Evolutionary conservation across 2,113 vertebrate genomes (phyloP).

Genomic region (Grammomys dolichurus): DNA sequence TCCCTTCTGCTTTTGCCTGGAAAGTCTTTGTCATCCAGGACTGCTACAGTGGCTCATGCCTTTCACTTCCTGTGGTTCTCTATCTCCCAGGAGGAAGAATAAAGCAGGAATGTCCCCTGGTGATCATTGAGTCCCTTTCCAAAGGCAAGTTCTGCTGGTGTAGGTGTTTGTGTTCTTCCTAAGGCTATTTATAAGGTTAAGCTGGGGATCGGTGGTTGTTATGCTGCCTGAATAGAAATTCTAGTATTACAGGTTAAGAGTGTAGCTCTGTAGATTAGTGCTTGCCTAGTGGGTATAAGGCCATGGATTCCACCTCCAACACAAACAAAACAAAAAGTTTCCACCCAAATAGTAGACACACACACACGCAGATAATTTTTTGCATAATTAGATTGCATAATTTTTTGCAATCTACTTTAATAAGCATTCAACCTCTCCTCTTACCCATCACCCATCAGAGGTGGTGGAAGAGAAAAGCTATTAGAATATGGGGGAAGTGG

Average conservation of each 20-base stretch:
- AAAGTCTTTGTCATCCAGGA: slow-evolving; percentile 56
- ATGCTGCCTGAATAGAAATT: slow-evolving; percentile 73
- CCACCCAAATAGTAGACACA: background rate
- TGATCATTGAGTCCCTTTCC: background rate
- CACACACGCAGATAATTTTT: no score
- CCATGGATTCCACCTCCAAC: background rate
- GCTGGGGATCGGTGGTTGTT: slow-evolving; percentile 36
- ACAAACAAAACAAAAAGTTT: background rate
- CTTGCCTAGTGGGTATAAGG: background rate
- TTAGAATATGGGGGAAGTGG: no score
- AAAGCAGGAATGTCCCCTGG: slow-evolving; percentile 5
- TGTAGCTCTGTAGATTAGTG: background rate
- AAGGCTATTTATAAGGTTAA: slow-evolving; percentile 5
- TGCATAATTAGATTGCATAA: no score
- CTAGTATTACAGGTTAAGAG: slow-evolving; percentile 31
- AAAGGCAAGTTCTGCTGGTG: slow-evolving; percentile 60
- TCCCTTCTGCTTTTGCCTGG: background rate
- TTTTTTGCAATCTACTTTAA: no score
- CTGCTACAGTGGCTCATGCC: slow-evolving; percentile 62
- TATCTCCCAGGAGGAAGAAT: background rate
- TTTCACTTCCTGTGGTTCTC: slow-evolving; percentile 28
- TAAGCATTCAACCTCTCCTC: no score
- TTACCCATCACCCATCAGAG: no score
- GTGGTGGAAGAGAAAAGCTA: no score
- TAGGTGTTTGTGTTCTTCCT: slow-evolving; percentile 41